Evolutionary conservation across 2,888 invertebrate genomes (phyloP).

Genomic region (Mesoligia furuncula): DNA sequence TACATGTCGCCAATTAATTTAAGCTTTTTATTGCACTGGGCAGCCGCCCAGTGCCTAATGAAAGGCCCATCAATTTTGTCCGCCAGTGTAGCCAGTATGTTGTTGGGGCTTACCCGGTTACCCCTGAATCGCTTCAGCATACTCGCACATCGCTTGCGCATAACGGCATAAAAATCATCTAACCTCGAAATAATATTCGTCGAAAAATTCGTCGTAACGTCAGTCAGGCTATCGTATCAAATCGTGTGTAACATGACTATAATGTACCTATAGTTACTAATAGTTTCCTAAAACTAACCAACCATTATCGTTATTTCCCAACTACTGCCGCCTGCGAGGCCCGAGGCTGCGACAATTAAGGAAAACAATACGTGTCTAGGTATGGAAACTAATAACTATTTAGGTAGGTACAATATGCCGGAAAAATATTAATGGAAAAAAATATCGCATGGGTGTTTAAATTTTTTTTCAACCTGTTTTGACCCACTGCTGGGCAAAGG

Average conservation of each 20-base stretch:
- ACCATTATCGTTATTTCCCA: constrained; percentile 2
- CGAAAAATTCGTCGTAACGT: too few species aligned
- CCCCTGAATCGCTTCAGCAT: too few species aligned
- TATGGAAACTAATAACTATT: neutral
- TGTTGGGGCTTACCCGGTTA: too few species aligned
- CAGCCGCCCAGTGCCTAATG: too few species aligned
- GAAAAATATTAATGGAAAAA: neutral
- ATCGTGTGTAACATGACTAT: neutral
- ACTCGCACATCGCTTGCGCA: too few species aligned
- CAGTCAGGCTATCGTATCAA: neutral
- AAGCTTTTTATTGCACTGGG: too few species aligned
- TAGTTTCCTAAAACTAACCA: neutral
- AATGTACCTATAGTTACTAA: neutral
- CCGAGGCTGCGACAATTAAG: neutral
- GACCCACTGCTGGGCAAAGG: neutral
- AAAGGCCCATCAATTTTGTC: too few species aligned
- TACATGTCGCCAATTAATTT: too few species aligned
- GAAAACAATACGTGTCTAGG: neutral
- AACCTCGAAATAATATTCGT: too few species aligned
- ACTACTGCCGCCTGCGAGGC: neutral
- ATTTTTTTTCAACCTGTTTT: neutral
- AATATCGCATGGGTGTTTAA: neutral
- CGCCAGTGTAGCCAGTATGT: too few species aligned
- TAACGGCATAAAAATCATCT: too few species aligned
- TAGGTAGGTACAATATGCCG: neutral